A percentile compares a stretch with the other conserved stretches of the same genome.
These are phyloP conservation scores for Rhamphomyia laevipes DNA, from an alignment of 2,888 invertebrate species.

Conservation along the genomic window DNA sequence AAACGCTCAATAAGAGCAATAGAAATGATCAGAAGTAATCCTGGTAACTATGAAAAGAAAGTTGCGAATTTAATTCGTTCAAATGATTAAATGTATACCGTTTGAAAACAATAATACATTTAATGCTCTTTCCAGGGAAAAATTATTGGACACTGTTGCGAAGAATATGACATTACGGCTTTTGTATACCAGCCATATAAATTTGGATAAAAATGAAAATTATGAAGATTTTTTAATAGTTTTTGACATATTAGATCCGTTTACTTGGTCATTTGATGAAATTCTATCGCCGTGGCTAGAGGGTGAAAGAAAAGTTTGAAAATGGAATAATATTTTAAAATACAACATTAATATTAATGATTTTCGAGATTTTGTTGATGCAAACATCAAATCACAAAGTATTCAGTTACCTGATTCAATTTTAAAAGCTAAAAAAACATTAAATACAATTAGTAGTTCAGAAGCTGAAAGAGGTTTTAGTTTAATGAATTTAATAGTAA, in stretches of 20 bases:
- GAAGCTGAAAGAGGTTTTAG: background rate
- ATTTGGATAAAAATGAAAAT: background rate
- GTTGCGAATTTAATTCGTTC: background rate
- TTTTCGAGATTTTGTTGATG: background rate
- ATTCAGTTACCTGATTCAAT: background rate
- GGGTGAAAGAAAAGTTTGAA: background rate
- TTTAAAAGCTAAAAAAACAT: background rate
- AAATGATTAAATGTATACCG: background rate
- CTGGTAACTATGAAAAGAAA: background rate
- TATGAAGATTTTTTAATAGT: background rate
- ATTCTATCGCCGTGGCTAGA: background rate
- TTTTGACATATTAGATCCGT: background rate
- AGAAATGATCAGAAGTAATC: background rate
- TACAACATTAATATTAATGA: background rate
- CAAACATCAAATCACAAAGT: background rate
- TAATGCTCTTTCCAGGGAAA: background rate
- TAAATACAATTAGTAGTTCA: background rate
- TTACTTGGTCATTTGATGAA: background rate
- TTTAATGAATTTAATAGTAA: background rate
- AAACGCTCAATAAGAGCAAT: background rate
- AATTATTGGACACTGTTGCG: background rate
- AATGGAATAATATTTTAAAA: background rate
- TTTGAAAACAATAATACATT: background rate
- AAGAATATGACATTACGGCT: background rate
- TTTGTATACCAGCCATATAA: background rate